Evolutionary conservation across 2,888 invertebrate genomes (phyloP).

Genomic region (Siphonodentalium dalli): DNA sequence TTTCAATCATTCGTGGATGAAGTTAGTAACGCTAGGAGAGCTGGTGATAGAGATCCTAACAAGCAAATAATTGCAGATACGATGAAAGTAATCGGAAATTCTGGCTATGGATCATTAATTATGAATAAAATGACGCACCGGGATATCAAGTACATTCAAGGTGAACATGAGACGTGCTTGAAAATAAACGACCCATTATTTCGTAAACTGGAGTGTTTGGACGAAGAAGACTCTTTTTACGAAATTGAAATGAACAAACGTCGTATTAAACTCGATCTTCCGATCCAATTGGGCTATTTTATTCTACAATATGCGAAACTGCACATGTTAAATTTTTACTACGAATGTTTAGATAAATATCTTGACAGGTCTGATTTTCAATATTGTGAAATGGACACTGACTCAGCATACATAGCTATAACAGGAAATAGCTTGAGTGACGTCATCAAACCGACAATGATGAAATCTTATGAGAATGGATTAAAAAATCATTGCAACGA

Average conservation of each 20-base stretch:
- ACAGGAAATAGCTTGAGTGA: background rate
- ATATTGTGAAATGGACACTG: conserved; percentile 3
- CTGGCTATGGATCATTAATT: conserved; percentile 5
- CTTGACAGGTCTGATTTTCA: conserved; percentile 9
- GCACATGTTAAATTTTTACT: no score
- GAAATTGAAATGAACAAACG: no score
- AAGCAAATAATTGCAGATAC: background rate
- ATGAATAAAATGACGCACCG: background rate
- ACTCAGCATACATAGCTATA: background rate
- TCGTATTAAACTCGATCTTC: no score
- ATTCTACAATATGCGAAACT: no score
- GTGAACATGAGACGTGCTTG: background rate
- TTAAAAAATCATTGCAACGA: no score
- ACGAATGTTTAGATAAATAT: no score
- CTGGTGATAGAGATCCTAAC: conserved; percentile 2
- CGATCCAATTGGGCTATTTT: no score
- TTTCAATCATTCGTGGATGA: conserved; percentile 2
- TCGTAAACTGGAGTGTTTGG: background rate
- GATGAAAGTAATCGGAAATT: conserved; percentile 6
- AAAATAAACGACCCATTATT: conserved; percentile 7
- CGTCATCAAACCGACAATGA: background rate
- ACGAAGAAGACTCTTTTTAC: no score
- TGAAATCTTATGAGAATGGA: no score
- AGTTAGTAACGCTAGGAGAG: conserved; percentile 1
- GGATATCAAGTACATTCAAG: background rate